phyloP scores from a whole-genome alignment of 2,797 vertebrate species.

The Alosa sapidissima region DNA sequence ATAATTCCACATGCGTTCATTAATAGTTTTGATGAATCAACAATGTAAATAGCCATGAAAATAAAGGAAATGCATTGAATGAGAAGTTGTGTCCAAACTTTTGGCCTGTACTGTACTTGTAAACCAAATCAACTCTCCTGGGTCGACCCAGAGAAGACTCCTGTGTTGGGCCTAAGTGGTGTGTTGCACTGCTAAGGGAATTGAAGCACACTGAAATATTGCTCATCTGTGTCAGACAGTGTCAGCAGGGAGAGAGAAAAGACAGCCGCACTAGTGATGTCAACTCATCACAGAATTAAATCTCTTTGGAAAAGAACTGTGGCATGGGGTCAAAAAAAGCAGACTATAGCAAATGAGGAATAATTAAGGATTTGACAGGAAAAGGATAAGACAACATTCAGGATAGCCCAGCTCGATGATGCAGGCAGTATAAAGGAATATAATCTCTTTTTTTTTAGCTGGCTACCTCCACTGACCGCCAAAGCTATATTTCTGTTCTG shows the following conservation, averaged over 20 bases:
- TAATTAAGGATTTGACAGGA: background rate
- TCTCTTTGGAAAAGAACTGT: background rate
- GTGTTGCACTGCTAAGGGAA: background rate
- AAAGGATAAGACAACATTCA: background rate
- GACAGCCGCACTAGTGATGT: background rate
- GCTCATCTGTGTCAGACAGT: background rate
- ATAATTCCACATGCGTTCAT: no score
- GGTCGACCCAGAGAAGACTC: background rate
- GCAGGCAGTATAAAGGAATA: background rate
- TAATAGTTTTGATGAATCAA: no score
- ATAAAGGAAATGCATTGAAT: no score
- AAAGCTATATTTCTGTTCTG: background rate
- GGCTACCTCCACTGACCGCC: background rate
- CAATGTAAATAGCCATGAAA: no score
- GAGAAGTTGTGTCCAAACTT: no score
- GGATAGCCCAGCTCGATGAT: background rate
- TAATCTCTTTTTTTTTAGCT: conserved; percentile 5
- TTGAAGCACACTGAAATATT: background rate
- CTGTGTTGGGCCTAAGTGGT: background rate
- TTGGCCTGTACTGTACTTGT: no score
- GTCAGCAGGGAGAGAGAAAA: background rate
- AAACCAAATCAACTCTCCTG: background rate
- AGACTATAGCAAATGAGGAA: background rate
- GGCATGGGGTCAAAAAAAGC: background rate
- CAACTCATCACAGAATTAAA: background rate